Evolutionary conservation across 1,140 invertebrate genomes (phyloP).

Genomic region (Zaprionus nigranus): DNA sequence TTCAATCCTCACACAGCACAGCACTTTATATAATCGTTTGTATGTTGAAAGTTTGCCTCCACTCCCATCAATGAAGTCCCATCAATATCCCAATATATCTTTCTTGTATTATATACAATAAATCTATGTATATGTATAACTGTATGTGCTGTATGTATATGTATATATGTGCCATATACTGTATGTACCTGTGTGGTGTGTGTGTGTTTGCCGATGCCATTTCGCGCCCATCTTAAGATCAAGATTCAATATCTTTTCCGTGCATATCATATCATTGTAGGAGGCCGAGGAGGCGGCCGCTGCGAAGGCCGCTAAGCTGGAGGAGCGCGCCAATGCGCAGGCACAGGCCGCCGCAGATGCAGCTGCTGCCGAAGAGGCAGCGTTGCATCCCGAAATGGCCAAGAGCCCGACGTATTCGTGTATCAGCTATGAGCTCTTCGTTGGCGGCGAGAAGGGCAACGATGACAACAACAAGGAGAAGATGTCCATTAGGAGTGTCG

Average conservation of each 20-base stretch:
- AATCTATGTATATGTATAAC: neutral
- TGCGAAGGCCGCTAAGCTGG: slow-evolving; percentile 89
- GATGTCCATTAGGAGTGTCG: slow-evolving; percentile 94
- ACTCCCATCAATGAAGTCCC: neutral
- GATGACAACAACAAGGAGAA: slow-evolving; percentile 95
- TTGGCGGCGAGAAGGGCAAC: slow-evolving; percentile 93
- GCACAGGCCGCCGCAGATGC: slow-evolving; percentile 88
- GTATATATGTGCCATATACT: neutral
- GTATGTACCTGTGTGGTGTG: slow-evolving; percentile 1
- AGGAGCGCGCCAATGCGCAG: slow-evolving; percentile 88
- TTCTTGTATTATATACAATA: slow-evolving; percentile 3
- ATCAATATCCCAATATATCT: neutral
- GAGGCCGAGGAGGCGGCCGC: slow-evolving; percentile 93
- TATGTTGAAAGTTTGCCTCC: slow-evolving; percentile 2
- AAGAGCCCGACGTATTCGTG: slow-evolving; percentile 96
- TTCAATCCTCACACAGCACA: neutral
- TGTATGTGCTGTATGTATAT: slow-evolving; percentile 6
- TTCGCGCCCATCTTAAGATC: slow-evolving; percentile 24
- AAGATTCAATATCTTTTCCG: slow-evolving; percentile 18
- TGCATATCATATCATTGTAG: slow-evolving; percentile 85
- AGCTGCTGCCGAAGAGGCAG: slow-evolving; percentile 87
- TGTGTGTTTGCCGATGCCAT: slow-evolving; percentile 34
- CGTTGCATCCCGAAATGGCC: slow-evolving; percentile 87
- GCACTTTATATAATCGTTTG: slow-evolving; percentile 9
- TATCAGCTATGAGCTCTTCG: slow-evolving; percentile 95